Evolutionary conservation across 1,140 invertebrate genomes (phyloP).

Genomic region (Oppia nitens): DNA sequence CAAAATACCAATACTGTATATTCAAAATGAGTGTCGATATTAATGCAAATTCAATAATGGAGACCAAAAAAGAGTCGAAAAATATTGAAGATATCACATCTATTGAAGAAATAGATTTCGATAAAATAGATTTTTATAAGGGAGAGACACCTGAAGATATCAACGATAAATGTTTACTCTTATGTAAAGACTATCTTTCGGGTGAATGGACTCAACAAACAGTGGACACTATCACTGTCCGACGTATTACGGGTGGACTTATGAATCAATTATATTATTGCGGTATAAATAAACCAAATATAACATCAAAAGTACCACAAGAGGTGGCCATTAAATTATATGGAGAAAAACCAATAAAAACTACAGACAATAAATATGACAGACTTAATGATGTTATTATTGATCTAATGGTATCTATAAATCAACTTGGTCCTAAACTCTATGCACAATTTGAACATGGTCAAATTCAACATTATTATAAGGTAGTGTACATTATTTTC

Average conservation of each 20-base stretch:
- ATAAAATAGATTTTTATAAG: no score
- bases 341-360: no score
- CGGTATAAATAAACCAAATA: no score
- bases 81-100: no score
- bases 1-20: no score
- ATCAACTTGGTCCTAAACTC: not conserved
- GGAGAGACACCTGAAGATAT: not conserved
- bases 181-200: not conserved
- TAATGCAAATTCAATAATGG: no score
- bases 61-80: no score
- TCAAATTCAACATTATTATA: not conserved
- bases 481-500: not conserved
- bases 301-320: not conserved
- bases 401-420: not conserved
- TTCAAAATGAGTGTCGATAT: no score
- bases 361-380: no score
- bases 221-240: not conserved
- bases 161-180: not conserved
- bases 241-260: slow-evolving; percentile 1
- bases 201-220: not conserved
- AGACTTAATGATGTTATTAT: slow-evolving; percentile 5
- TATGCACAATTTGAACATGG: slow-evolving; percentile 6
- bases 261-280: slow-evolving; percentile 5
- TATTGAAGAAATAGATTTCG: no score
- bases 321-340: slow-evolving; percentile 1